Base-by-base conservation (phyloP, 2,888 invertebrate genomes). In the Caenorhabditis drosophilae region DNA sequence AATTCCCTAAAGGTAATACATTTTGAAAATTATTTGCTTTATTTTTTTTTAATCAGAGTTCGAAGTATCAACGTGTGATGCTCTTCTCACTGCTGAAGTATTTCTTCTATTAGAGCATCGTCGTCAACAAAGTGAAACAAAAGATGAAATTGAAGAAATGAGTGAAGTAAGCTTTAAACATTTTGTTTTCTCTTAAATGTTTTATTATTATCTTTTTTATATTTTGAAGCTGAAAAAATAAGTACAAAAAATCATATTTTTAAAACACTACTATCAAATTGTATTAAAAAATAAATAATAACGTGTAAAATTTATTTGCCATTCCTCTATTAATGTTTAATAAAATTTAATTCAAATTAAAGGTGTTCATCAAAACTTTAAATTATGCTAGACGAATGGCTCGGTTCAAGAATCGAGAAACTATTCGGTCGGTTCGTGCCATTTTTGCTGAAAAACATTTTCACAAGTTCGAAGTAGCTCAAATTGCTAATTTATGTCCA, bases 321-420 rank as follows among this genome's bases (percentile, higher is more conserved):
- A n/a, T n/a, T n/a, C n/a, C n/a, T n/a, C n/a, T n/a, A n/a, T n/a
- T n/a, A n/a, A n/a, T n/a, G n/a, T n/a, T n/a, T n/a, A n/a, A n/a
- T n/a, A n/a, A n/a, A n/a, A n/a, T n/a, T n/a, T n/a, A n/a, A n/a
- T n/a, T n/a, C n/a, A n/a, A n/a, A n/a, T 51, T 25, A 23, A 38
- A 73, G 75, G 72, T 97, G 9, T 98, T 98, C 84, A 91, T 93
- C 89, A 98, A 98, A 85, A 98, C 96, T 0, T 88, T 93, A 25
- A 93, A 92, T 42, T 97, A 98, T 84, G 94, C 95, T 6, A 91
- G 94, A 81, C 89, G 95, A 83, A 96, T 97, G 84, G 90, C 94
- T 62, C 93, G 95, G 84, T 96, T 97, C 85, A 96, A 95, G 86
- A 98, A 97, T 83, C 92, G 96, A 83, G 97, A 98, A 86, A 96